These are phyloP conservation scores for Galeopterus variegatus DNA, from an alignment of 2,113 vertebrate genomes.

Conservation along the genomic window DNA sequence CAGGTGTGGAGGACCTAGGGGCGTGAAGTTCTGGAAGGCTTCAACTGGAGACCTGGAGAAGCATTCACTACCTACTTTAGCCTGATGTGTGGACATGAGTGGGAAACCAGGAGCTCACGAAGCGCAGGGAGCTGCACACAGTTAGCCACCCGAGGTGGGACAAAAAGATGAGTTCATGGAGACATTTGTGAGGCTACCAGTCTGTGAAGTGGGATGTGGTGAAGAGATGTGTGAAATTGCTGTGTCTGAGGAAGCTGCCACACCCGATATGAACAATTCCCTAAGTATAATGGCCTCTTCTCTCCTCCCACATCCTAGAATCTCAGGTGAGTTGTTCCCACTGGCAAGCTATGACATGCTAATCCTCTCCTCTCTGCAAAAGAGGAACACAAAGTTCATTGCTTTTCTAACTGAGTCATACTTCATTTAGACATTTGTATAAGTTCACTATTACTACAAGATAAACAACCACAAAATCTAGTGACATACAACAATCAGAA, in stretches of 20 bases:
- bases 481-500: not conserved
- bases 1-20: not conserved
- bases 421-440: not conserved
- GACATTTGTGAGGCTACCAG: not conserved
- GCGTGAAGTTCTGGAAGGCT: not conserved
- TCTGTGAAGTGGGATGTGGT: not conserved
- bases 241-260: not conserved
- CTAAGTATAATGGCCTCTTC: not conserved
- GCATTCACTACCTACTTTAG: not conserved
- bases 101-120: not conserved
- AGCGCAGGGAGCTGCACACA: not conserved
- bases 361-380: not conserved
- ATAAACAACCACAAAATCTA: not conserved
- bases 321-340: slow-evolving; percentile 3
- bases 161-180: not conserved
- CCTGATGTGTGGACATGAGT: not conserved
- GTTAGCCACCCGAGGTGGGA: not conserved
- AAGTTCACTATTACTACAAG: not conserved
- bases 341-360: not conserved
- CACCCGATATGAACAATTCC: not conserved
- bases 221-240: not conserved
- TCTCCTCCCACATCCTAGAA: not conserved
- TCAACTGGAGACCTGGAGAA: not conserved
- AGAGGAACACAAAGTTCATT: not conserved
- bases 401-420: not conserved